phyloP scores from a whole-genome alignment of 92 coral and sea anemone genomes.

The Galaxea fascicularis region DNA sequence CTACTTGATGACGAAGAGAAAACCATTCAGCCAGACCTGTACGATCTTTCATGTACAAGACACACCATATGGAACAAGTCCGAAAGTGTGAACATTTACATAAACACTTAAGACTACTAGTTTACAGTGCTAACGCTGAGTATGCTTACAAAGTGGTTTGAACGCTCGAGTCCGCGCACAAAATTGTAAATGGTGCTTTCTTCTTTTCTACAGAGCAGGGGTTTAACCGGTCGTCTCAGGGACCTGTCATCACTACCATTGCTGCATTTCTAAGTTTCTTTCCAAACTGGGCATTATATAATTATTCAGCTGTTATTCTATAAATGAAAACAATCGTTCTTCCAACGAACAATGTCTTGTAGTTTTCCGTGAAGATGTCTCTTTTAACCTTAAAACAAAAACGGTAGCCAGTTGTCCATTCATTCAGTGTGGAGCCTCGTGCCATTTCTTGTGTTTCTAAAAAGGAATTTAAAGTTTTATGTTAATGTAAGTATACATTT shows the following conservation, averaged over 20 bases:
- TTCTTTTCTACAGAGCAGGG: neutral
- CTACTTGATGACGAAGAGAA: neutral
- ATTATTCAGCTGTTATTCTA: neutral
- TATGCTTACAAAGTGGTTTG: too few relatives aligned
- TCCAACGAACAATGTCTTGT: neutral
- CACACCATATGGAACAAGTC: too few relatives aligned
- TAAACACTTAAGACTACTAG: too few relatives aligned
- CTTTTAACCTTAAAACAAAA: neutral
- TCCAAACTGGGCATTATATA: neutral
- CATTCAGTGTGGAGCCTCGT: slow-evolving; percentile 23
- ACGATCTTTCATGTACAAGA: neutral
- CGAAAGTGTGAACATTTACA: neutral
- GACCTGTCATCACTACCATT: neutral
- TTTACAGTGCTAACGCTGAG: too few relatives aligned
- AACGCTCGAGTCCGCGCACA: too few relatives aligned
- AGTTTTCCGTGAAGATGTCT: neutral
- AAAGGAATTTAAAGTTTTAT: neutral
- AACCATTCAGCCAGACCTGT: neutral
- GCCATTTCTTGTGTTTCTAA: slow-evolving; percentile 23
- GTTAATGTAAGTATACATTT: neutral
- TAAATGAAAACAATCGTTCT: neutral
- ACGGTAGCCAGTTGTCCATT: neutral
- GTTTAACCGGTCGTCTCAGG: neutral
- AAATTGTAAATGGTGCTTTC: too few relatives aligned
- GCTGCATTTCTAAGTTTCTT: neutral